A percentile compares a stretch with the other conserved stretches of the same genome.
These are phyloP conservation scores for Leptonema lineaticorne DNA, from an alignment of 1,140 invertebrate species.

Conservation along the genomic window DNA sequence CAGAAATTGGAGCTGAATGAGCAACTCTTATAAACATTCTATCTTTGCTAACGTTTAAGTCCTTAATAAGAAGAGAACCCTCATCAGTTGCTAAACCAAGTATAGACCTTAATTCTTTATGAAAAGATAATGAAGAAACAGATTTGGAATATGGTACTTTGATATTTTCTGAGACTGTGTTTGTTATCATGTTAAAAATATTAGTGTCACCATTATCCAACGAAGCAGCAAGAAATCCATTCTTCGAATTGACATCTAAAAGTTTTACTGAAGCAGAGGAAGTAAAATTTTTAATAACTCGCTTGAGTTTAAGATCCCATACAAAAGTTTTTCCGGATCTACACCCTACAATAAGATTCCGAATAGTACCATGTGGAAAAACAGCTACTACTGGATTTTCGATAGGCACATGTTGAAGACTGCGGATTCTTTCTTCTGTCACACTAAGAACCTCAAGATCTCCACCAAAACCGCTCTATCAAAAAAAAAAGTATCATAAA, in stretches of 20 bases:
- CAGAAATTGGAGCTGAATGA: constrained; percentile 53
- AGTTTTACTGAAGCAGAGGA: constrained; percentile 47
- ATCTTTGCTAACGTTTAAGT: constrained; percentile 53
- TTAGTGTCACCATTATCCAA: constrained; percentile 54
- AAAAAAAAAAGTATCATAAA: constrained; percentile 27
- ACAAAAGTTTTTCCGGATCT: constrained; percentile 52
- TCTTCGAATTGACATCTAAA: constrained; percentile 55
- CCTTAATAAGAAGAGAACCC: constrained; percentile 51
- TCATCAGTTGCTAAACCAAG: constrained; percentile 54
- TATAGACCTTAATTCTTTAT: constrained; percentile 51
- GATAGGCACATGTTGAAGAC: constrained; percentile 51
- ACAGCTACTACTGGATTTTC: constrained; percentile 52
- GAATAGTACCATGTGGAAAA: constrained; percentile 52
- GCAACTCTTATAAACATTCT: constrained; percentile 52
- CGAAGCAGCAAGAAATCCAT: constrained; percentile 51
- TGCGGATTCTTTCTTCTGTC: constrained; percentile 50
- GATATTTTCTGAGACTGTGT: constrained; percentile 50
- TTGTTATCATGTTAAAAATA: constrained; percentile 51
- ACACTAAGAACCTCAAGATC: constrained; percentile 51
- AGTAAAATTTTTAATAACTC: constrained; percentile 50
- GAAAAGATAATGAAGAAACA: constrained; percentile 53
- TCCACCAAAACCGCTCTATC: constrained; percentile 52
- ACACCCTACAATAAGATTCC: constrained; percentile 52
- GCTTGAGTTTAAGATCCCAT: constrained; percentile 55
- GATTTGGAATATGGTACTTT: constrained; percentile 51